These are phyloP conservation scores for Euzophera pinguis DNA, from an alignment of 2,888 invertebrate species.

Conservation along the genomic window DNA sequence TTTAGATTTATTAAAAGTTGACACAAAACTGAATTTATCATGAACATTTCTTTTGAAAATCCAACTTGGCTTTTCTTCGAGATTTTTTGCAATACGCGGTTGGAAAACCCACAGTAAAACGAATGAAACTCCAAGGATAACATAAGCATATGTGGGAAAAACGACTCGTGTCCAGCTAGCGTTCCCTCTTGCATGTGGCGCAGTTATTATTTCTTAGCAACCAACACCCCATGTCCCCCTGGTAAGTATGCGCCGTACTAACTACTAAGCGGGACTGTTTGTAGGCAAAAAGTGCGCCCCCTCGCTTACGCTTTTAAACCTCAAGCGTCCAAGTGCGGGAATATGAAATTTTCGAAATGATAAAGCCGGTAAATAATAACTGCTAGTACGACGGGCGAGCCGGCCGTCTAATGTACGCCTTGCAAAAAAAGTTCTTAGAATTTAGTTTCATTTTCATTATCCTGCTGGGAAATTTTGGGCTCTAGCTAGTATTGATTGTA, in stretches of 20 bases:
- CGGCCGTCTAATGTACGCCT: conserved; percentile 58
- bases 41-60: conserved; percentile 1
- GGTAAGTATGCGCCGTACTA: conserved; percentile 42
- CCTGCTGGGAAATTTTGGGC: no score
- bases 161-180: conserved; percentile 38
- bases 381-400: conserved; percentile 70
- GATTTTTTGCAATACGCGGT: background rate
- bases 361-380: conserved; percentile 80
- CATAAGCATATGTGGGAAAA: conserved; percentile 23
- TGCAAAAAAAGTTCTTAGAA: conserved; percentile 36
- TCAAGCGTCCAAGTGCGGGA: conserved; percentile 79
- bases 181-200: conserved; percentile 61
- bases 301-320: conserved; percentile 76
- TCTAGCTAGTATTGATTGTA: no score
- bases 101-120: conserved; percentile 7
- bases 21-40: background rate
- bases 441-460: background rate
- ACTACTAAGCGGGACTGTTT: conserved; percentile 65
- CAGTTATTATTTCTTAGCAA: conserved; percentile 74
- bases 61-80: background rate
- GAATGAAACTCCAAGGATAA: conserved; percentile 21
- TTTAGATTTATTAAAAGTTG: no score
- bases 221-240: conserved; percentile 57
- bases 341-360: conserved; percentile 81
- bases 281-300: conserved; percentile 69